Evolutionary conservation across 2,113 vertebrate genomes (phyloP), one percentile per base, ranked within the genome.

Genomic region (Nyctibius bracteatus): DNA sequence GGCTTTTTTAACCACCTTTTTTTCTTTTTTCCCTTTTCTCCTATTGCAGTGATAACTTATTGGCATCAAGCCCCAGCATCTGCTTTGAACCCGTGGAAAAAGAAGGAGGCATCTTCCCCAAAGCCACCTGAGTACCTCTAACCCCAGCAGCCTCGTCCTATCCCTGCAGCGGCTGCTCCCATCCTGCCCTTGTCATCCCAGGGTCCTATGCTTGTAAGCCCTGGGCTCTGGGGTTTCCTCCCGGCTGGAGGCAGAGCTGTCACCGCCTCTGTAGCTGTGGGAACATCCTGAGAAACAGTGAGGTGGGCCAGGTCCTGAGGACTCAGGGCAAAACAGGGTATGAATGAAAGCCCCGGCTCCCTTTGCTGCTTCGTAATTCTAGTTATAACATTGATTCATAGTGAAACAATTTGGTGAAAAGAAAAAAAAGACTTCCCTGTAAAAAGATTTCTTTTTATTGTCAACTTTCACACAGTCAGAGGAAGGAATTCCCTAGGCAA

Each of bases 401-500:
- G 66, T 41, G 65, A 90, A 92, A 91, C 20, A 54, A 47, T 81
- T 71, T 63, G 31, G 35, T 37, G 47, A 52, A 31, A 28, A 44
- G 13, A 9, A 31, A 66, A 57, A 58, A 35, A 41, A 43, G 1
- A 44, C 22, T 93, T 84, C 73, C 16, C 41, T 49, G 16, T 61
- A 79, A 65, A 23, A 86, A 77, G 33, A 82, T 79, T 84, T 85
- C 68, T 65, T 92, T 94, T 87, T 79, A 63, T 81, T 80, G 66
- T 86, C 92, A 92, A 13, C 92, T 88, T 95, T 61, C 59, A 91
- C 68, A 81, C 54, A 91, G 68, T 74, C 52, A 52, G 72, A 88
- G 55, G 47, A 86, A 88, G 79, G 89, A 84, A 94, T 61, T 92
- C 86, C 82, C 82, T 27, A 33, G 67, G 82, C 67, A 92, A 71